A percentile compares a stretch with the other conserved stretches of the same genome.
These are phyloP conservation scores for Athalia cordata DNA, from an alignment of 2,888 invertebrate genomes.

Conservation along the genomic window DNA sequence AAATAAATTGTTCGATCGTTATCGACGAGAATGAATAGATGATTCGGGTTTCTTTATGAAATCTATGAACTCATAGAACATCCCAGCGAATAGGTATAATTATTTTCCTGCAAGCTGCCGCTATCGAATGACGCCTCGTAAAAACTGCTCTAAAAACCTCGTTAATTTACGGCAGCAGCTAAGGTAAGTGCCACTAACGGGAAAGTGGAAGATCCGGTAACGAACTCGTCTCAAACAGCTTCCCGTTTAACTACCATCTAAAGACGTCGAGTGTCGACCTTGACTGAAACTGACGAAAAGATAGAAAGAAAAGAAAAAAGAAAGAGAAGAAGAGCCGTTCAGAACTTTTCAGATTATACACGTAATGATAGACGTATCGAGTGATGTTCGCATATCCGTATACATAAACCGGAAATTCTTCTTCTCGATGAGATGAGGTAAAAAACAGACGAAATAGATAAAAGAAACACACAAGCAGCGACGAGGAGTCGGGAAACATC, in stretches of 20 bases:
- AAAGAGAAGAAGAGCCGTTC: not conserved
- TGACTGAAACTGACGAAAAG: slow-evolving; percentile 8
- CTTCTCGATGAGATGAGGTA: too few relatives aligned
- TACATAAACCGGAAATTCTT: too few relatives aligned
- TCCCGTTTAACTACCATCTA: slow-evolving; percentile 37
- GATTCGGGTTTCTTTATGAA: not conserved
- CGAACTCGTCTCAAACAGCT: slow-evolving; percentile 40
- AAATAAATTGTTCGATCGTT: too few relatives aligned
- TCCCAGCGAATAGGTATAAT: not conserved
- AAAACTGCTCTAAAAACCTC: slow-evolving; percentile 40
- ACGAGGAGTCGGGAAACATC: too few relatives aligned
- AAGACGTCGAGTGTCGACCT: slow-evolving; percentile 23
- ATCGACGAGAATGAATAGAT: too few relatives aligned
- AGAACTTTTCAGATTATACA: too few relatives aligned
- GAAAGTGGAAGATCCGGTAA: slow-evolving; percentile 38
- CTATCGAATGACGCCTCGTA: slow-evolving; percentile 40
- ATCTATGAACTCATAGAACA: not conserved
- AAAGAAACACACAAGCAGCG: too few relatives aligned
- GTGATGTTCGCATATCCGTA: too few relatives aligned
- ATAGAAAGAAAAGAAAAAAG: not conserved
- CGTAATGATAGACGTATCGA: too few relatives aligned
- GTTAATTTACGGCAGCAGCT: slow-evolving; percentile 37
- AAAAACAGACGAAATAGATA: too few relatives aligned
- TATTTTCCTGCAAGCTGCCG: not conserved
- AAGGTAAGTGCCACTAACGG: slow-evolving; percentile 40